Conservation (phyloP, 1,140 invertebrate species). For the Acromyrmex echinatior region DNA sequence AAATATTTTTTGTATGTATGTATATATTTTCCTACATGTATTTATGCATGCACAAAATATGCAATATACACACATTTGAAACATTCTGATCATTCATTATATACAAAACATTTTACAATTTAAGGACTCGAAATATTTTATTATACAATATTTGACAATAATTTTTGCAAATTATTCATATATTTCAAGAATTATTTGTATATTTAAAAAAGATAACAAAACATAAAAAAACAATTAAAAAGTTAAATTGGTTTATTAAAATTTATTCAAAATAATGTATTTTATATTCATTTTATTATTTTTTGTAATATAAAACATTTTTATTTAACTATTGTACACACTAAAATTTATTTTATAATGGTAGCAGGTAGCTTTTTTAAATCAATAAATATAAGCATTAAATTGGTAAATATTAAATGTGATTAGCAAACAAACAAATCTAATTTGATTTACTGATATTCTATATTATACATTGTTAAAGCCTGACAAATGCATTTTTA, state of each 20-base stretch:
- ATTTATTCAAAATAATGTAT: neutral
- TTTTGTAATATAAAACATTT: neutral
- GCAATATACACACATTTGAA: slow-evolving; percentile 1
- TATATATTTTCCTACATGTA: too few species aligned
- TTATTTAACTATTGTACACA: neutral
- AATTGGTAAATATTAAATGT: neutral
- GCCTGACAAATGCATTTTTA: neutral
- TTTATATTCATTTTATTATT: neutral
- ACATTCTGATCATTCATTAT: neutral
- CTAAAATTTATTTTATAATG: neutral
- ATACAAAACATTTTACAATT: neutral
- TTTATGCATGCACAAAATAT: neutral
- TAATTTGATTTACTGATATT: slow-evolving; percentile 8
- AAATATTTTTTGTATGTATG: neutral
- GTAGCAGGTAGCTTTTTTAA: neutral
- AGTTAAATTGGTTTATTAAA: neutral
- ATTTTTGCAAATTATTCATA: neutral
- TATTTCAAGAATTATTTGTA: neutral
- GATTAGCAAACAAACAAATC: neutral
- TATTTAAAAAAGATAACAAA: neutral
- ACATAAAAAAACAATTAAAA: neutral
- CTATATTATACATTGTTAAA: neutral
- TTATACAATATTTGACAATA: neutral
- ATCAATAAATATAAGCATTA: neutral
- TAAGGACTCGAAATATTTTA: neutral